Base-by-base conservation (phyloP, 2,113 vertebrate species). In the Fukomys damarensis region DNA sequence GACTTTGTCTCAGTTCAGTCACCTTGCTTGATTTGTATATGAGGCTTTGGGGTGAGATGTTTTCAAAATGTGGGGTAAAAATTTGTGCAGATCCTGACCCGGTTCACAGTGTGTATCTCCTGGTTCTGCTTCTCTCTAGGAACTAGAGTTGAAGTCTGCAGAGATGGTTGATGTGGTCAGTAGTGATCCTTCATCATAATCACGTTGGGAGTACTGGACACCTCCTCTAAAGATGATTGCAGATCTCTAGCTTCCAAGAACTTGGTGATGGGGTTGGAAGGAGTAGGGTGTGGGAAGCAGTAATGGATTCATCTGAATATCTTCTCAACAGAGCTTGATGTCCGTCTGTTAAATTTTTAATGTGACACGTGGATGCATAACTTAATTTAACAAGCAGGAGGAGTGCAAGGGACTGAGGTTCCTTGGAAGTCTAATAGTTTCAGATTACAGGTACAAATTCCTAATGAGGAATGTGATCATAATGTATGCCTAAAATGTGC, bases 11-110 rank as follows among this genome's bases (percentile, higher is more conserved):
- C 41, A 35, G 46, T 93, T 83, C 61, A 38, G 59, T 81, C 35
- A n/a, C 9, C 54, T 84, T n/a, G 4, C 81, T 56, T 79, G 76
- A 83, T 93, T 56, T 89, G 24, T 61, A 30, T 19, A 19, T 8
- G 49, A 96, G 38, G 56, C 1, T 89, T 87, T 38, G 7, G 32
- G n/a, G 54, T n/a, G 86, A 91, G 59, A 61, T 56, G 46, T 56
- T 88, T 93, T 95, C 56, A 89, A 93, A 89, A 13, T 41, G 13
- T 46, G 17, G 19, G 28, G 43, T 93, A 83, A 77, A 92, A 82
- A 81, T 88, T 68, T 10, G 82, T 66, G 35, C 1, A 7, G 54
- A 77, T 96, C 30, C 54, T 76, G 58, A 54, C 49, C 52, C 43
- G 58, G 35, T 76, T 92, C 43, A 49, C 20, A 12, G 52, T 52